Base-by-base conservation (phyloP, 2,797 vertebrate genomes). In the Sphenodon punctatus region DNA sequence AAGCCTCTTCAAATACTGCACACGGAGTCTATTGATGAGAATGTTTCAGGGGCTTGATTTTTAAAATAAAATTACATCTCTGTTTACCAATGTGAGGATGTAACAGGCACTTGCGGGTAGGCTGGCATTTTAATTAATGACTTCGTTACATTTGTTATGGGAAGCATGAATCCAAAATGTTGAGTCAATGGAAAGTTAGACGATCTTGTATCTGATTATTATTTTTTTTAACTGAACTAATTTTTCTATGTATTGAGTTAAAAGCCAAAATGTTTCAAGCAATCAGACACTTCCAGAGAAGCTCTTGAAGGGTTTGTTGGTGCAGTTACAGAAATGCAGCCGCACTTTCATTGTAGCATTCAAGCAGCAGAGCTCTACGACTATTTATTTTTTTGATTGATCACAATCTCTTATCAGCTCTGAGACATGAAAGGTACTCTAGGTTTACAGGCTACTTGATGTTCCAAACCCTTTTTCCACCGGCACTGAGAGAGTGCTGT, bases 241-340 rank as follows among this genome's bases (percentile, higher is more conserved):
- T 84, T 91, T 94, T 91, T 77, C 81, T 75, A 88, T 87, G 94
- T 84, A 86, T 94, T 93, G 81, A 88, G 81, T 84, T 89, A 88
- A 73, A 88, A 75, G 84, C 85, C 69, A 70, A 64, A 51, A 78
- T 87, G 73, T 61, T 82, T 46, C 1, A 15, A 81, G 66, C 71
- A 87, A 84, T 90, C 87, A 80, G 94, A 81, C 75, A 70, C 89
- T 84, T 92, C 78, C 78, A 55, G 66, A 49, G 63, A 76, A 75
- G 46, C 53, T 87, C 58, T 82, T 63, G 83, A 89, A 87, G 83
- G 79, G 85, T 93, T 88, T 88, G 80, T 85, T 79, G 67, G 80
- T 84, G 69, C 82, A 74, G 46, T 67, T 86, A 75, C 45, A 87
- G 87, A 87, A 84, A 87, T 70, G 38, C 34, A 72, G 75, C 72